phyloP scores from a whole-genome alignment of 2,113 vertebrate genomes.

The Corythoichthys intestinalis region DNA sequence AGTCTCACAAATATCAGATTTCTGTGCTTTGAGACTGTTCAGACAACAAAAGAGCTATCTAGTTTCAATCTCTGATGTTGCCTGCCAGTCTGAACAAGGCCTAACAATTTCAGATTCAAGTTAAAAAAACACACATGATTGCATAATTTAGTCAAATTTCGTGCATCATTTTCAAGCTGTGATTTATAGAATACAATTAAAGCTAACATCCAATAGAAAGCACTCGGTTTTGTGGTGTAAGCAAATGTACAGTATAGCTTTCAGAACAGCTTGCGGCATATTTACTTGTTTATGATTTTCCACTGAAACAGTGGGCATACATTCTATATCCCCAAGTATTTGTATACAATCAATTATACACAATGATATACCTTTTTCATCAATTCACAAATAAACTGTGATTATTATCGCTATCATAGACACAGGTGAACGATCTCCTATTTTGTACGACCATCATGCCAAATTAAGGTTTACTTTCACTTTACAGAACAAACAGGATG shows the following conservation, averaged over 20 bases:
- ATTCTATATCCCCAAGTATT: too few relatives aligned
- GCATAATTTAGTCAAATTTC: background rate
- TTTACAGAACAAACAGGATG: conserved; percentile 11
- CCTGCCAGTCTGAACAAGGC: background rate
- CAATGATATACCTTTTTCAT: too few relatives aligned
- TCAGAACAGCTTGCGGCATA: background rate
- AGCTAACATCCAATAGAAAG: too few relatives aligned
- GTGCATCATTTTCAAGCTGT: background rate
- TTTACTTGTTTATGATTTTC: background rate
- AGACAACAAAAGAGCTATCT: too few relatives aligned
- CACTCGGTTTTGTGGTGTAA: too few relatives aligned
- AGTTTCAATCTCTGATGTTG: too few relatives aligned
- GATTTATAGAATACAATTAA: background rate
- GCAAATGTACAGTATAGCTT: too few relatives aligned
- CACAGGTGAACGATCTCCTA: background rate
- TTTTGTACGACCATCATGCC: too few relatives aligned
- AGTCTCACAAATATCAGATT: too few relatives aligned
- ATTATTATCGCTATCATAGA: background rate
- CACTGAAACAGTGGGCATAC: background rate
- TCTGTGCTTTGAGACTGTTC: too few relatives aligned
- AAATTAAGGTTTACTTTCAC: conserved; percentile 17
- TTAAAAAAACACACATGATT: background rate
- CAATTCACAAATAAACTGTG: background rate
- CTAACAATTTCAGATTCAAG: background rate
- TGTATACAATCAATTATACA: too few relatives aligned